phyloP scores from a whole-genome alignment of 1,140 invertebrate species.

The Bombus cullumanus region DNA sequence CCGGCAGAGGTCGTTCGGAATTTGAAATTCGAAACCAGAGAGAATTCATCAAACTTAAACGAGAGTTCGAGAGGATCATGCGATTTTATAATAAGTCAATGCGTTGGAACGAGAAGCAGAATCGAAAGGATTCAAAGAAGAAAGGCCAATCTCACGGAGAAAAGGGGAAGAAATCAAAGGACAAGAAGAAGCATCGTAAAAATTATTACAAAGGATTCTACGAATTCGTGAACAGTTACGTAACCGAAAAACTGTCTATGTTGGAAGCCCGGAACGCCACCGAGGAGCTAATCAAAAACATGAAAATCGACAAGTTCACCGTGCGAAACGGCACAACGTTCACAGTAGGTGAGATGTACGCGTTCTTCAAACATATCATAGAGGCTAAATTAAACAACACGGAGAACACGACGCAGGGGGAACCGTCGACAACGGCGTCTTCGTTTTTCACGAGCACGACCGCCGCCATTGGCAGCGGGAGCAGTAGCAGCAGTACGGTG shows the following conservation, averaged over 20 bases:
- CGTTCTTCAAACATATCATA: slow-evolving; percentile 83
- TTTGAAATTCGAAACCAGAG: slow-evolving; percentile 77
- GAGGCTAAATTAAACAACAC: slow-evolving; percentile 77
- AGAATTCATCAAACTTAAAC: slow-evolving; percentile 79
- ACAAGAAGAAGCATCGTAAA: slow-evolving; percentile 64
- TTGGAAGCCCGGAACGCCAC: slow-evolving; percentile 75
- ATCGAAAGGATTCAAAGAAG: slow-evolving; percentile 73
- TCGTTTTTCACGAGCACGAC: neutral
- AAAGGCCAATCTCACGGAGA: slow-evolving; percentile 56
- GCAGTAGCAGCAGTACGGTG: neutral
- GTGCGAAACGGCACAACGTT: slow-evolving; percentile 78
- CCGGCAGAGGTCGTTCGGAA: slow-evolving; percentile 67
- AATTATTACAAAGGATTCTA: slow-evolving; percentile 81
- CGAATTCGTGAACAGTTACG: slow-evolving; percentile 80
- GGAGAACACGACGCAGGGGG: slow-evolving; percentile 22
- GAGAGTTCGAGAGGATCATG: slow-evolving; percentile 80
- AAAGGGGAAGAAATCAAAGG: slow-evolving; percentile 57
- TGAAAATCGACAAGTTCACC: slow-evolving; percentile 79
- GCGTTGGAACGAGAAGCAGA: slow-evolving; percentile 80
- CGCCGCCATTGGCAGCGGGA: neutral
- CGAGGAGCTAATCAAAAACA: slow-evolving; percentile 76
- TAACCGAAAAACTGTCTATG: slow-evolving; percentile 76
- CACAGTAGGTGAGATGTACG: slow-evolving; percentile 79
- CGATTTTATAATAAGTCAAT: slow-evolving; percentile 81
- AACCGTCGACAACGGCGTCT: neutral